A percentile compares a stretch with the other conserved stretches of the same genome.
Conservation (phyloP, 1,140 invertebrate species). For the Schmidtea mediterranea region DNA sequence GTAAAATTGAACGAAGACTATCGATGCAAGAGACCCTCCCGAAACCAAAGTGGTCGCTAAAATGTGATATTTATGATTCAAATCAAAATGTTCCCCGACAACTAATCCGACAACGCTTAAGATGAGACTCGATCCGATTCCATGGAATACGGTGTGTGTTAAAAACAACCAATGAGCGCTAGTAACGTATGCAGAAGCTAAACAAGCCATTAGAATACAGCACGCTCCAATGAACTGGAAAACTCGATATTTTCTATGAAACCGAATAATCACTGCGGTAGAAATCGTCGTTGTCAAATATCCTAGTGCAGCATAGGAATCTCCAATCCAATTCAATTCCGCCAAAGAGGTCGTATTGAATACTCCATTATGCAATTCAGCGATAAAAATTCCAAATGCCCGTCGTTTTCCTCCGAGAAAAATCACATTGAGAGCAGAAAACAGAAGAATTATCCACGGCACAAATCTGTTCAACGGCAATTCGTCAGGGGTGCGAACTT, state of each 20-base stretch:
- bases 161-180: conserved; percentile 6
- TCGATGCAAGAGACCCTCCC: conserved; percentile 4
- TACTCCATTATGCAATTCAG: neutral
- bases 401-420: conserved; percentile 5
- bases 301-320: conserved; percentile 5
- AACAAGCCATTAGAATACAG: neutral
- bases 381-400: conserved; percentile 6
- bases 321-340: conserved; percentile 6
- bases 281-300: conserved; percentile 2
- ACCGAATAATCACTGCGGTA: neutral
- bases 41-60: conserved; percentile 4
- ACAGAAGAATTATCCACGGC: conserved; percentile 2
- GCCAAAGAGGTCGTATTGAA: conserved; percentile 2
- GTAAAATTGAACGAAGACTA: conserved; percentile 6
- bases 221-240: conserved; percentile 1
- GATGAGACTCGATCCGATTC: conserved; percentile 1
- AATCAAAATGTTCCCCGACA: conserved; percentile 5
- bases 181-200: neutral
- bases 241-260: neutral
- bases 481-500: too few relatives aligned
- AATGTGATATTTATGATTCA: conserved; percentile 6
- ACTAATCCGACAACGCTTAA: conserved; percentile 1
- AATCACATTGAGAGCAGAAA: conserved; percentile 5
- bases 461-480: neutral
- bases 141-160: conserved; percentile 4